These are phyloP conservation scores for Drosophila pandora DNA, from an alignment of 1,140 invertebrate species.

Conservation along the genomic window DNA sequence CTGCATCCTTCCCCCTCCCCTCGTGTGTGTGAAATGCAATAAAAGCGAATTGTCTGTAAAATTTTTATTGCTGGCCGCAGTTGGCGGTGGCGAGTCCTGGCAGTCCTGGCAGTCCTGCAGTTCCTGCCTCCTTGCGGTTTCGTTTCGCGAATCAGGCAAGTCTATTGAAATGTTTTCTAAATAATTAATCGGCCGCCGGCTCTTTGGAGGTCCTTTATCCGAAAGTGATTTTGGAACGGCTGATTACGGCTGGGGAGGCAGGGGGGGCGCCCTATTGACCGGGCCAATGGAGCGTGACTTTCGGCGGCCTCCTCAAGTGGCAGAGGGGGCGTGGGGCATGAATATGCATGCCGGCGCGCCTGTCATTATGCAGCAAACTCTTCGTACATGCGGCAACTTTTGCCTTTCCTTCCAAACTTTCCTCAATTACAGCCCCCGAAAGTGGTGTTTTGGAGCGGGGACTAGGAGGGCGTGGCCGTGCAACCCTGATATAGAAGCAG, in stretches of 20 bases:
- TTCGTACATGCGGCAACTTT: slow-evolving; percentile 75
- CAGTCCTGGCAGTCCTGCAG: slow-evolving; percentile 32
- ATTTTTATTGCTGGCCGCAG: slow-evolving; percentile 53
- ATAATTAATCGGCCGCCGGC: slow-evolving; percentile 39
- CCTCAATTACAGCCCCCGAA: slow-evolving; percentile 58
- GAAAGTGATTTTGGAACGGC: neutral
- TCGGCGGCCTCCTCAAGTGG: slow-evolving; percentile 25
- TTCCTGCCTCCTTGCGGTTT: slow-evolving; percentile 39
- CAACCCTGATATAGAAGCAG: slow-evolving; percentile 40
- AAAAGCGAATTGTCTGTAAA: slow-evolving; percentile 70
- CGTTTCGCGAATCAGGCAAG: slow-evolving; percentile 47
- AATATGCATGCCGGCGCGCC: slow-evolving; percentile 70
- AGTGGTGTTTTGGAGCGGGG: neutral
- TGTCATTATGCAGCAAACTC: slow-evolving; percentile 76
- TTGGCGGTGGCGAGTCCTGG: slow-evolving; percentile 22
- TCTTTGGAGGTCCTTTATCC: neutral
- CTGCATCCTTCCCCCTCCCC: neutral
- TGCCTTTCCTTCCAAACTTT: slow-evolving; percentile 32
- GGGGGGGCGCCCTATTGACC: slow-evolving; percentile 5
- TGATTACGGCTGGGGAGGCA: too few relatives aligned
- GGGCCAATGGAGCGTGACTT: slow-evolving; percentile 65
- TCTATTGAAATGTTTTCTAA: slow-evolving; percentile 49
- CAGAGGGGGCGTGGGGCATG: slow-evolving; percentile 34
- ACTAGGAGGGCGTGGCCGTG: slow-evolving; percentile 6
- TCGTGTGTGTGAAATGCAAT: slow-evolving; percentile 34